Evolutionary conservation across 2,113 vertebrate genomes (phyloP), one percentile per base, ranked within the genome.

Genomic region (Paralichthys olivaceus): DNA sequence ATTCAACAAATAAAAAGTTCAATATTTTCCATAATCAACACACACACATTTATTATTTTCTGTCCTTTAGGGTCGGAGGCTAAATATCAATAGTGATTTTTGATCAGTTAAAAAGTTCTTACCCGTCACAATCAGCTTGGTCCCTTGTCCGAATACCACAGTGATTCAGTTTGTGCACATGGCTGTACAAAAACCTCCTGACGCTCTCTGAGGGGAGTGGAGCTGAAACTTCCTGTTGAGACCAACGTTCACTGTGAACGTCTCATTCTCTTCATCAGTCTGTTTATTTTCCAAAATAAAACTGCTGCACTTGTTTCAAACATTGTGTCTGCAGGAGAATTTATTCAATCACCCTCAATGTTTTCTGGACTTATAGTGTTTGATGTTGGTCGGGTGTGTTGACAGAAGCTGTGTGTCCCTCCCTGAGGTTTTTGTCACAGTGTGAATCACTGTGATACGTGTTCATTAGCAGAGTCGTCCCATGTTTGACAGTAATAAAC

Each of bases 81-180:
- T 20, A 20, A 49, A 23, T 7, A 32, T 25, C 9, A 2, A 0
- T 22, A 4, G n/a, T 5, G 51, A 58, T 32, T 14, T 17, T 23
- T 15, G 20, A 59, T 56, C 23, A 75, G 29, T 51, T 56, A 14
- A 72, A 73, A 73, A 53, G 69, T 13, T 87, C 93, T 91, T 84
- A 92, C 90, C 70, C n/a, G 66, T 83, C 0, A 91, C 88, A 60
- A 74, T 81, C 71, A 92, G 84, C 83, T 90, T 90, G 70, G 90
- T 92, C 43, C 92, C 90, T 89, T 80, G 84, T 75, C 89, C 91
- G 61, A 94, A 93, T 93, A 93, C 91, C 93, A 94, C 92, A 91
- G 89, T 91, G 88, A 81, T 87, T 87, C 80, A 91, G 81, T 83
- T 90, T 66, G 81, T 81, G 74, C 60, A 78, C 79, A 84, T 47